phyloP scores from a whole-genome alignment of 2,113 vertebrate genomes.

The Panurus biarmicus region DNA sequence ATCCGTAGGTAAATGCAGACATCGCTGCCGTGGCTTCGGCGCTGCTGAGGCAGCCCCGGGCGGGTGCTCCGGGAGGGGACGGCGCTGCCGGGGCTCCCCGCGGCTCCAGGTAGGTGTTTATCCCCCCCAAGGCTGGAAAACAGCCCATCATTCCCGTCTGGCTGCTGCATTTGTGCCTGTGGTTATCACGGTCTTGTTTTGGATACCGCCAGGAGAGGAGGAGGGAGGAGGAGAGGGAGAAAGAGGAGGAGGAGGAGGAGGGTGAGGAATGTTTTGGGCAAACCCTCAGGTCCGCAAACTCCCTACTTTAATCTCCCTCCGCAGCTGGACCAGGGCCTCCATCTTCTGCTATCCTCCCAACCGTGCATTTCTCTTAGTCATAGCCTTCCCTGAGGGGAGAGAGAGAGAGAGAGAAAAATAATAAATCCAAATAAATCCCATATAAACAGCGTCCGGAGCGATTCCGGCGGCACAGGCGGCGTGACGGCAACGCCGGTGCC shows the following conservation, averaged over 20 bases:
- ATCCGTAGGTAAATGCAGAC: rapidly evolving
- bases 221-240: neutral
- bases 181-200: neutral
- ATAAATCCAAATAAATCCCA: neutral
- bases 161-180: neutral
- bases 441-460: neutral
- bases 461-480: neutral
- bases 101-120: neutral
- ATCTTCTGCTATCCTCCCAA: neutral
- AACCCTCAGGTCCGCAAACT: neutral
- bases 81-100: neutral
- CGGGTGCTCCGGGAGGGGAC: neutral
- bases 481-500: neutral
- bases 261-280: neutral
- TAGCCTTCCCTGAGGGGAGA: neutral
- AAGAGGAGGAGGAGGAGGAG: neutral
- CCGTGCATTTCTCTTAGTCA: conserved; percentile 15
- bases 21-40: neutral
- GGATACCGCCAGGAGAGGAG: neutral
- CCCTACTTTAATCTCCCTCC: neutral
- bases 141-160: neutral
- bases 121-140: neutral
- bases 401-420: too few species aligned
- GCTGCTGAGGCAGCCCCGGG: neutral
- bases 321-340: neutral